Base-by-base conservation (phyloP, 2,888 invertebrate genomes). In the Cryptophagus acutangulus region DNA sequence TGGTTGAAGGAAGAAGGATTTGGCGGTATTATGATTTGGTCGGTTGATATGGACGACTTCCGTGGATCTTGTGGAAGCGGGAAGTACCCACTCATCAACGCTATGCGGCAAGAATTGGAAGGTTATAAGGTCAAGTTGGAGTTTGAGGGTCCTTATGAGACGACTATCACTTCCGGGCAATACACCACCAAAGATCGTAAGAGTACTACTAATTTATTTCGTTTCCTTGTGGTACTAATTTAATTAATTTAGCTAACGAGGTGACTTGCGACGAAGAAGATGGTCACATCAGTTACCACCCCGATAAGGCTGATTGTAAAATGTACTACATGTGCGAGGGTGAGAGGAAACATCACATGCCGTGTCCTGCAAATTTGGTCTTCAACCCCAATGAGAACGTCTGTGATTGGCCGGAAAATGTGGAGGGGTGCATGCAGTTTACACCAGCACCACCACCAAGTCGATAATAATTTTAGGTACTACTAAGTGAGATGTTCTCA, bases 261-360 rank as follows among this genome's bases (percentile, higher is more conserved):
- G 87, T 93, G 0, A 78, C 80, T 1, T 94, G 93, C 61, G 92
- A 87, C 61, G 92, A 93, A 71, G 88, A 91, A 65, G 92, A 93
- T 41, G 92, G 92, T n/a, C 91, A 92, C 67, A 93, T 93, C 46
- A 91, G 90, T 43, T 94, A 93, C 70, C 92, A 93, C 65, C 78
- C 81, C 1, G 93, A 94, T 71, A 85, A 87, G 66, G 83, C 81
- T 16, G 92, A 93, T 67, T 94, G 93, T 67, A 89, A 90, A 39
- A 88, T 87, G 78, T 94, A 93, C 71, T 93, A 88, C 74, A 92
- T 93, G 92, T 94, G 93, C 64, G 92, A 93, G 71, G 93, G 93
- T 18, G 92, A 92, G 65, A 77, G 92, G 38, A 91, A 91, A 65
- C 93, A 93, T 64, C 93, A 93, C 72, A 93, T 93, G 93, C 92